phyloP scores from a whole-genome alignment of 2,888 invertebrate species.

The Rhamnusium bicolor region DNA sequence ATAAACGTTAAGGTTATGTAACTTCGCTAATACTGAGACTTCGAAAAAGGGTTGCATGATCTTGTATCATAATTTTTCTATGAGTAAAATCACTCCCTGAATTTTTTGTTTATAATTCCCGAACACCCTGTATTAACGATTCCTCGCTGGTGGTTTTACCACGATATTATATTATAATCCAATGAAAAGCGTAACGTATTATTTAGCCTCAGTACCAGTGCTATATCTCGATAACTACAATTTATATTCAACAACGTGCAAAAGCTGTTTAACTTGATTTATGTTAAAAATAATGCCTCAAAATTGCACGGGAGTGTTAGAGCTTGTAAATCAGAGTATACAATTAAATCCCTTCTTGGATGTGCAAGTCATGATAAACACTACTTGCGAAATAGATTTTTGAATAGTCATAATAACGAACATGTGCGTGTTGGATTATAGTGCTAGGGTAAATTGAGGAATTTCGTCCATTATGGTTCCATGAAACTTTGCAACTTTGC shows the following conservation, averaged over 20 bases:
- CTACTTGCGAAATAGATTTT: slow-evolving; percentile 6
- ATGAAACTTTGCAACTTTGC: background rate
- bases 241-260: slow-evolving; percentile 9
- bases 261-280: slow-evolving; percentile 42
- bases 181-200: background rate
- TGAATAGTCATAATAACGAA: slow-evolving; percentile 16
- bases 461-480: slow-evolving; percentile 1
- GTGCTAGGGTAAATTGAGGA: slow-evolving; percentile 3
- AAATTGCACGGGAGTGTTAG: slow-evolving; percentile 39
- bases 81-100: too few relatives aligned
- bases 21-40: too few relatives aligned
- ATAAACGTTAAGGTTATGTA: too few relatives aligned
- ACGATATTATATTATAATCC: too few relatives aligned
- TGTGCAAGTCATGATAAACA: slow-evolving; percentile 23
- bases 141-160: too few relatives aligned
- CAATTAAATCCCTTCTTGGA: slow-evolving; percentile 31
- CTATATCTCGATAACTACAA: background rate
- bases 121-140: too few relatives aligned
- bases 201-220: background rate
- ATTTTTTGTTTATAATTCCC: too few relatives aligned
- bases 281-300: slow-evolving; percentile 43
- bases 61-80: too few relatives aligned
- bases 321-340: slow-evolving; percentile 30
- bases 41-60: too few relatives aligned
- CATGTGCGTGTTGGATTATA: slow-evolving; percentile 12